Evolutionary conservation across 1,140 invertebrate genomes (phyloP), one percentile per base, ranked within the genome.

Genomic region (Magallana gigas): DNA sequence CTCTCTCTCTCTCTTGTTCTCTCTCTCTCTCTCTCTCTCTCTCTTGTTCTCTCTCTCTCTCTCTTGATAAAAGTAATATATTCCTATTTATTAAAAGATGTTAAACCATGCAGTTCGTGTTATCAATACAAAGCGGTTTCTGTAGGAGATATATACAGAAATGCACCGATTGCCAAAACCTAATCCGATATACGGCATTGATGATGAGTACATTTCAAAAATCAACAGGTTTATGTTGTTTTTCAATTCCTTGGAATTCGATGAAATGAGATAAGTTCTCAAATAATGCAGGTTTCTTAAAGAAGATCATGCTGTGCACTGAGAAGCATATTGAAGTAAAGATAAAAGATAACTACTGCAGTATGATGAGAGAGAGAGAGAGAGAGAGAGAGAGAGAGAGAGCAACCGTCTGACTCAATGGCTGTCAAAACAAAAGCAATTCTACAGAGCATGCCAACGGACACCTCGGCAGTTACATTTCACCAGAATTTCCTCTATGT

Each of bases 401-500:
- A 18, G 36, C 36, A 48, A 48, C 36, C 36, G 36, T 4, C 36
- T 23, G 23, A 23, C 23, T 23, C 18, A 29, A 29, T 6, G n/a
- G 8, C n/a, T 29, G 68, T 76, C 36, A 18, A 76, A 11, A 29
- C 23, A 76, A 29, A 76, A 29, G 23, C 68, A 76, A 36, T 76
- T 76, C 23, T 12, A 76, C 68, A 29, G 23, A 29, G 68, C 68
- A 76, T 18, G 36, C 68, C 8, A 7, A 76, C 68, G 23, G 8
- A 64, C 60, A 64, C 16, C 18, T n/a, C 60, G 18, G 8, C 16
- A 18, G 60, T 71, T 71, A 29, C 68, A 76, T 76, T 48, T 12
- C 23, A 76, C 68, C 68, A 76, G 68, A 76, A 76, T 76, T 76
- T 76, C 68, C 68, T 76, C 18, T 48, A 23, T 29, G 36, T 36